These are phyloP conservation scores for Antitype chi DNA, from an alignment of 2,888 invertebrate genomes.

Conservation along the genomic window DNA sequence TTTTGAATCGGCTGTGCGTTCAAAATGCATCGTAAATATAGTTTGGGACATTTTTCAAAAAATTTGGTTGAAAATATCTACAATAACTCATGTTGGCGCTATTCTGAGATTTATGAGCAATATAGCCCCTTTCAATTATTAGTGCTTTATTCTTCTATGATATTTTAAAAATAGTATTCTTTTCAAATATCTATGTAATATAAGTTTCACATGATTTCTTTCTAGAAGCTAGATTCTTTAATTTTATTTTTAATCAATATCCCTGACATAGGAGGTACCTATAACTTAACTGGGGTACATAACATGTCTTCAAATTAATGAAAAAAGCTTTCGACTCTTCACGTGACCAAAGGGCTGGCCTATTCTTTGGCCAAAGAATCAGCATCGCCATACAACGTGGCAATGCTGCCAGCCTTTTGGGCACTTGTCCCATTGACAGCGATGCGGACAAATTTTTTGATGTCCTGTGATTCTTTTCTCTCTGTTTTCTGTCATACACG, in stretches of 20 bases:
- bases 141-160: not conserved
- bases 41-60: conserved; percentile 12
- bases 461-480: too few species aligned
- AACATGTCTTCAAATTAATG: not conserved
- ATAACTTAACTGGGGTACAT: not conserved
- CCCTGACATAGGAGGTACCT: not conserved
- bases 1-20: conserved; percentile 3
- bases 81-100: conserved; percentile 6
- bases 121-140: not conserved
- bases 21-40: conserved; percentile 25
- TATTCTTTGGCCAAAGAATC: too few species aligned
- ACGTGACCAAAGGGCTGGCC: too few species aligned
- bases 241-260: not conserved
- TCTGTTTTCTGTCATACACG: too few species aligned
- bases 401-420: too few species aligned
- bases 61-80: conserved; percentile 10
- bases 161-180: not conserved
- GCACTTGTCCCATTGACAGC: too few species aligned
- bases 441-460: too few species aligned
- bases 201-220: not conserved
- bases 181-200: too few species aligned
- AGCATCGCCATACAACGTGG: too few species aligned
- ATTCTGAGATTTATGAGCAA: conserved; percentile 18
- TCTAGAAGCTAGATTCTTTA: not conserved
- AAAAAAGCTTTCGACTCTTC: not conserved